Percentiles rank a stretch among this genome's conserved stretches.
Conservation (phyloP, 2,888 invertebrate species). For the Lasioglossum malachurum region DNA sequence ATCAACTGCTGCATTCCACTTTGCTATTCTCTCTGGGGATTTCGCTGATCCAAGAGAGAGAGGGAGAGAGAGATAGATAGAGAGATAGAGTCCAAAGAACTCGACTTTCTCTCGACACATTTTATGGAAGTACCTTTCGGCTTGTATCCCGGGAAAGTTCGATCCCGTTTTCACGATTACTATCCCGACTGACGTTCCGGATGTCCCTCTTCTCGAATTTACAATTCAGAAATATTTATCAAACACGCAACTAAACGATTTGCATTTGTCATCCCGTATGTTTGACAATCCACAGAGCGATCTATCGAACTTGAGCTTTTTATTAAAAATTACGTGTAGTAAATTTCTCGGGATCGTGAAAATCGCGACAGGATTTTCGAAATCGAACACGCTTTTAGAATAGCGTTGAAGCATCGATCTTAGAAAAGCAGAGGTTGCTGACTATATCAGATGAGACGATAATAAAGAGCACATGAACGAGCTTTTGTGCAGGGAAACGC, state of each 20-base stretch:
- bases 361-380: not conserved
- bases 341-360: not conserved
- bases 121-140: not conserved
- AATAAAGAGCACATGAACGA: conserved; percentile 21
- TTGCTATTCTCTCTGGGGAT: not conserved
- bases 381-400: not conserved
- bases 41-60: not conserved
- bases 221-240: not conserved
- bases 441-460: not conserved
- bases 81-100: conserved; percentile 13
- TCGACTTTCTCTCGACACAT: conserved; percentile 24
- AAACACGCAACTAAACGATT: not conserved
- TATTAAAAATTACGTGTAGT: not conserved
- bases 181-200: too few species aligned
- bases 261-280: not conserved
- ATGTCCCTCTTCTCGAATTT: not conserved
- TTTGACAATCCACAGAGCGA: not conserved
- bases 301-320: not conserved
- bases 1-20: conserved; percentile 4
- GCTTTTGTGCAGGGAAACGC: not conserved
- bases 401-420: not conserved
- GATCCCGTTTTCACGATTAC: not conserved
- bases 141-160: not conserved
- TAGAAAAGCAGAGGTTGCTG: not conserved
- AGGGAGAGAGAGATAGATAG: too few species aligned